Conservation (phyloP, 1,140 invertebrate species). For the Lepidurus apus region DNA sequence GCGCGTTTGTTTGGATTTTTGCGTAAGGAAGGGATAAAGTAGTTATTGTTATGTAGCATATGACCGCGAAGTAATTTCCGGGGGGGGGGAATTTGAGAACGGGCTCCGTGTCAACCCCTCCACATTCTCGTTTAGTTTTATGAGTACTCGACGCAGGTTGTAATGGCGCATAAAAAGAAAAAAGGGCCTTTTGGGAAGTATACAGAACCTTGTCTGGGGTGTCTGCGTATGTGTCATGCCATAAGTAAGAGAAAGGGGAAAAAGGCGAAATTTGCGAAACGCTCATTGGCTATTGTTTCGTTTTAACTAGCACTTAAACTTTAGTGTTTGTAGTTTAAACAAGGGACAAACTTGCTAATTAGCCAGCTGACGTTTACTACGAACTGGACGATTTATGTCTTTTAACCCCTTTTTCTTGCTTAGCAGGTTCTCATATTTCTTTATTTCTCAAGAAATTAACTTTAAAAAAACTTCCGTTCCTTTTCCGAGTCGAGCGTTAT, state of each 20-base stretch:
- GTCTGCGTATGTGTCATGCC: background rate
- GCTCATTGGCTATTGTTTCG: slow-evolving; percentile 16
- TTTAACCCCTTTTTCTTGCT: background rate
- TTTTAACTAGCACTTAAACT: background rate
- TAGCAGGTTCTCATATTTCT: background rate
- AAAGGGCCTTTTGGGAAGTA: slow-evolving; percentile 8
- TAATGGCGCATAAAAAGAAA: background rate
- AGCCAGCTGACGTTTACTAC: background rate
- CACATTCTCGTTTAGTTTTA: slow-evolving; percentile 19
- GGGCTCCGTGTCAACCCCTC: background rate
- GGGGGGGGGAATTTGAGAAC: background rate
- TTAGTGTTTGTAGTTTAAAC: background rate
- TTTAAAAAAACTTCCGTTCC: background rate
- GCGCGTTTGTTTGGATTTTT: background rate
- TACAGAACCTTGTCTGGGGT: background rate
- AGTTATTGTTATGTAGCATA: background rate
- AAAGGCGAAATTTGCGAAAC: background rate
- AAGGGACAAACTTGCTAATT: background rate
- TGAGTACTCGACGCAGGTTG: slow-evolving; percentile 18
- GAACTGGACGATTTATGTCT: background rate
- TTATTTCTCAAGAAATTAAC: background rate
- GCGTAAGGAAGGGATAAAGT: background rate
- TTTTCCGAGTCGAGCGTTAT: background rate
- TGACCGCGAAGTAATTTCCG: background rate
- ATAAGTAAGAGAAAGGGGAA: background rate